Evolutionary conservation across 2,113 vertebrate species (phyloP).

Genomic region (Lophotis ruficrista): DNA sequence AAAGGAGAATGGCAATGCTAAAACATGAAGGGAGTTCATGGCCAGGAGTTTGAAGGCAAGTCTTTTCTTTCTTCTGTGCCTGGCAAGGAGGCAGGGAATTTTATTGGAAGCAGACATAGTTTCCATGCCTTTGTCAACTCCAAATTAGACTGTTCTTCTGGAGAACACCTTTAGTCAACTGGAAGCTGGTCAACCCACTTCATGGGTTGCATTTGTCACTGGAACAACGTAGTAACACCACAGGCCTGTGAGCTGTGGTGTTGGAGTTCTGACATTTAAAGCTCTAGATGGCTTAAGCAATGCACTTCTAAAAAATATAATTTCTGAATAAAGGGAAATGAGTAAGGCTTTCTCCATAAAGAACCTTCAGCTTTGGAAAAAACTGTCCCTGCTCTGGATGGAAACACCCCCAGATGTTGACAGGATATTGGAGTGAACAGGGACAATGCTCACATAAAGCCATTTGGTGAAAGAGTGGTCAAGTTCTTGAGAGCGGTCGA

Average conservation of each 20-base stretch:
- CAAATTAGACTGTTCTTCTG: background rate
- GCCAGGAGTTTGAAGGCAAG: slow-evolving; percentile 4
- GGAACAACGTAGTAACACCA: slow-evolving; percentile 25
- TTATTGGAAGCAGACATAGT: slow-evolving; percentile 51
- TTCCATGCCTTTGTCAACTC: slow-evolving; percentile 45
- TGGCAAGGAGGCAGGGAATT: slow-evolving; percentile 25
- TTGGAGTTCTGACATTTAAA: background rate
- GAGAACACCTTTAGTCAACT: slow-evolving; percentile 55
- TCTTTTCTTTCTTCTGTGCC: slow-evolving; percentile 27
- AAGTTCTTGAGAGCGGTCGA: background rate
- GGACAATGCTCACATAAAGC: background rate
- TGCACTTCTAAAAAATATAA: background rate
- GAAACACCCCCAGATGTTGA: background rate
- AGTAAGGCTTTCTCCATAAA: background rate
- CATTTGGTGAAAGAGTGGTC: background rate
- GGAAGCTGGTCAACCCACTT: slow-evolving; percentile 17
- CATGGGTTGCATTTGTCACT: background rate
- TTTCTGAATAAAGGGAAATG: background rate
- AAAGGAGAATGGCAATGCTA: background rate
- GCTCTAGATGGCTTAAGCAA: background rate
- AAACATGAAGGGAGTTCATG: background rate
- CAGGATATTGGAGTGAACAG: background rate
- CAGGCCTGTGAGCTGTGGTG: background rate
- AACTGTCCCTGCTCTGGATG: background rate
- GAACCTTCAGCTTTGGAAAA: background rate